A percentile compares a stretch with the other conserved stretches of the same genome.
Conservation (phyloP, 2,797 vertebrate species). For the Phaenicophaeus curvirostris region DNA sequence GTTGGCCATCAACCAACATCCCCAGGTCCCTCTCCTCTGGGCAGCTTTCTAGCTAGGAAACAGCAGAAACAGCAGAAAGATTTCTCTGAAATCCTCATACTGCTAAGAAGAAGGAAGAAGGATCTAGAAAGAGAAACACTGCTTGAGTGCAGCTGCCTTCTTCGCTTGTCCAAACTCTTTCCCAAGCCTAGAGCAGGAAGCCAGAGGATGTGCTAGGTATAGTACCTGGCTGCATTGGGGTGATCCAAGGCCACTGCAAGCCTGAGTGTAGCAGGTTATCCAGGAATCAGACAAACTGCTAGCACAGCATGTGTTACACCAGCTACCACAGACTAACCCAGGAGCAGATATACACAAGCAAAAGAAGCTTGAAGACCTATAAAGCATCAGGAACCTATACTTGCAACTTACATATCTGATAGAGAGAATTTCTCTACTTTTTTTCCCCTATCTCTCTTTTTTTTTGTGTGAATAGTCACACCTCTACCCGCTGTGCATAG, state of each 20-base stretch:
- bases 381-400: background rate
- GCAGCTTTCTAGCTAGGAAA: too few species aligned
- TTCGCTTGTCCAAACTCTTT: background rate
- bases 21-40: too few species aligned
- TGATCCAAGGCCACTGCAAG: accelerated
- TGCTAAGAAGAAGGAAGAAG: background rate
- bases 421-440: background rate
- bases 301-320: accelerated
- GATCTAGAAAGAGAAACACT: background rate
- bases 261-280: background rate
- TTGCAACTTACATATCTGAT: background rate
- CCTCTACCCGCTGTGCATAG: background rate
- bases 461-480: too few species aligned
- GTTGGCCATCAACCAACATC: too few species aligned
- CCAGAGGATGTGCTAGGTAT: background rate
- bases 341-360: accelerated
- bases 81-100: background rate
- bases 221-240: background rate
- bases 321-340: background rate
- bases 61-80: background rate
- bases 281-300: background rate
- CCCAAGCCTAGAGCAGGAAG: background rate
- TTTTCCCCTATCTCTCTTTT: accelerated
- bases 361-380: background rate
- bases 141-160: background rate